phyloP scores from a whole-genome alignment of 2,888 invertebrate species.

The Eugnorisma glareosa region DNA sequence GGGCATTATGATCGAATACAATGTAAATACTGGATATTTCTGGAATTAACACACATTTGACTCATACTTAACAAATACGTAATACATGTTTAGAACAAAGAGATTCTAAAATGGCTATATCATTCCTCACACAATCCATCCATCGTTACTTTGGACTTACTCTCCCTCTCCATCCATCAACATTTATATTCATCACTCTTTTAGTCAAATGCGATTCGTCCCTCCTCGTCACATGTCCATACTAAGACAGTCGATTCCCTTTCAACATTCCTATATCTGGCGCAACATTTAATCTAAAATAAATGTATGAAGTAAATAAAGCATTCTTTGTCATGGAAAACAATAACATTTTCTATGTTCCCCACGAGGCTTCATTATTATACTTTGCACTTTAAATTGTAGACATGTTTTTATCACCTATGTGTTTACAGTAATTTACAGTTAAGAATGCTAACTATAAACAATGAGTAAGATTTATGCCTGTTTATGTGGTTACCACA shows the following conservation, averaged over 20 bases:
- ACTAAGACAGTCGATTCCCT: no score
- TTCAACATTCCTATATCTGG: no score
- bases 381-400: slow-evolving; percentile 14
- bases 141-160: no score
- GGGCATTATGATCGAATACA: neutral
- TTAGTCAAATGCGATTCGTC: no score
- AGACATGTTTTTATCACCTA: slow-evolving; percentile 3
- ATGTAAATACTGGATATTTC: slow-evolving; percentile 11
- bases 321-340: neutral
- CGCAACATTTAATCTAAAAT: no score
- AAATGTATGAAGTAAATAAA: neutral
- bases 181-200: no score
- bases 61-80: slow-evolving; percentile 1
- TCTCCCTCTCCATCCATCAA: no score
- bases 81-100: slow-evolving; percentile 7
- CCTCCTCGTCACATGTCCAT: no score
- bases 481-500: neutral
- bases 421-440: neutral
- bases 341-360: neutral
- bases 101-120: neutral
- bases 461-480: slow-evolving; percentile 18
- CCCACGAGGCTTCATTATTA: neutral
- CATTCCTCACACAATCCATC: no score
- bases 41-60: neutral
- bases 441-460: slow-evolving; percentile 2